Evolutionary conservation across 2,888 invertebrate species (phyloP), one percentile per base, ranked within the genome.

Genomic region (Drosophila robusta): DNA sequence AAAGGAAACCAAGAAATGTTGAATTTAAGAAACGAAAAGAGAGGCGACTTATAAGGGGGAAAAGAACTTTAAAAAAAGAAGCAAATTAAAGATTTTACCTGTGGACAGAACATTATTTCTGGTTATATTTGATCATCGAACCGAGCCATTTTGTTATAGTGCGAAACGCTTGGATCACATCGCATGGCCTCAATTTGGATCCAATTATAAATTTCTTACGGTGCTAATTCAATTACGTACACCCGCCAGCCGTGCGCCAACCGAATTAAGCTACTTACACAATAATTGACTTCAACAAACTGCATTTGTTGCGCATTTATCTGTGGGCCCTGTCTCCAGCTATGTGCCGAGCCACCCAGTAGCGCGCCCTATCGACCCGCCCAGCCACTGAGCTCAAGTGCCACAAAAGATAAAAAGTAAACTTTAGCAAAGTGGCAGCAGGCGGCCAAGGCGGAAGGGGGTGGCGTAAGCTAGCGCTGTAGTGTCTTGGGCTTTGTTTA

Each of bases 301-400:
- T 86, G 80, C 86, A 86, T 85, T 83, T 83, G 86, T 83, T 85
- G 86, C 83, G 78, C 83, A 86, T 83, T 83, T 83, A 86, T 83
- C 83, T 80, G 68, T 62, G 64, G 80, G 41, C 45, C 36, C 52
- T 38, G 58, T 45, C 44, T 39, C 56, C 24, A 58, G 65, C 71
- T 57, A 65, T 70, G 67, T 67, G 58, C 67, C 52, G 50, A 54
- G 38, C 44, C 52, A 44, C 34, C 14, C 36, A n/a, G 11, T 14
- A 32, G 29, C 22, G 39, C 46, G 38, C 57, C 71, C 56, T 42
- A 42, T 39, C 55, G 38, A n/a, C 14, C 52, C 51, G 16, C 45
- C 46, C 38, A 57, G n/a, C 38, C 64, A 49, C 44, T 51, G 65
- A 66, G 55, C 69, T 73, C 67, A 70, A 83, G 83, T 73, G 73